Conservation (phyloP, 2,888 invertebrate genomes). For the Arrhopalites spinosus region DNA sequence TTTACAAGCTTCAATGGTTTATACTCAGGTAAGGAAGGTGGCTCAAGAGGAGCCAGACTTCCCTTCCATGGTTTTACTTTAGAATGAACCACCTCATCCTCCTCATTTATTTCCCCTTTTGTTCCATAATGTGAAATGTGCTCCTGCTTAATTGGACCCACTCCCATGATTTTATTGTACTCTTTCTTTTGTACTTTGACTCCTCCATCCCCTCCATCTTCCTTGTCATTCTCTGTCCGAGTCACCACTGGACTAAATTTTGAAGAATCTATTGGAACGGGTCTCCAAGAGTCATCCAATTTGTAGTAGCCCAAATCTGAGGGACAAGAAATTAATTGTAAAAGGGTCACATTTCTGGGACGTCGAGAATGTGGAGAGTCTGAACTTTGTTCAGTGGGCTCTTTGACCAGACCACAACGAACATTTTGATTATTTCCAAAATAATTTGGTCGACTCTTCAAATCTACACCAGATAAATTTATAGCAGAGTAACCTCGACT, state of each 20-base stretch:
- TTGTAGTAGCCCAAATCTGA: conserved; percentile 33
- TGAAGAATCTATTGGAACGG: conserved; percentile 12
- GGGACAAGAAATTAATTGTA: conserved; percentile 40
- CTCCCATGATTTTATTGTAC: no score
- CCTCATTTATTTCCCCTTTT: conserved; percentile 11
- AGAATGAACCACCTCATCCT: no score
- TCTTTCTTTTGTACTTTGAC: no score
- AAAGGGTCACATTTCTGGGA: conserved; percentile 34
- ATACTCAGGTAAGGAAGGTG: conserved; percentile 23
- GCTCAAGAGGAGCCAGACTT: background rate
- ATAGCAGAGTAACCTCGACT: conserved; percentile 39
- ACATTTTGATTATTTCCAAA: conserved; percentile 39
- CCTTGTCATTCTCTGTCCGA: conserved; percentile 4
- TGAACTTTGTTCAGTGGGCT: no score
- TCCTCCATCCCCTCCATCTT: no score
- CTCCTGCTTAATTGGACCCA: no score
- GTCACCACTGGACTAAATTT: background rate
- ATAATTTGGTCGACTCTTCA: conserved; percentile 34
- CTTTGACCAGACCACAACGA: conserved; percentile 30
- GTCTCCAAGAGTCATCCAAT: conserved; percentile 32
- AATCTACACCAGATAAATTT: conserved; percentile 32
- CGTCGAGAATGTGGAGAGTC: no score
- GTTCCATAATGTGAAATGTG: background rate
- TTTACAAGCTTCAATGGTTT: conserved; percentile 33
- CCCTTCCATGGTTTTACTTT: conserved; percentile 28